phyloP scores from a whole-genome alignment of 2,797 vertebrate species.

The Girardinus metallicus region DNA sequence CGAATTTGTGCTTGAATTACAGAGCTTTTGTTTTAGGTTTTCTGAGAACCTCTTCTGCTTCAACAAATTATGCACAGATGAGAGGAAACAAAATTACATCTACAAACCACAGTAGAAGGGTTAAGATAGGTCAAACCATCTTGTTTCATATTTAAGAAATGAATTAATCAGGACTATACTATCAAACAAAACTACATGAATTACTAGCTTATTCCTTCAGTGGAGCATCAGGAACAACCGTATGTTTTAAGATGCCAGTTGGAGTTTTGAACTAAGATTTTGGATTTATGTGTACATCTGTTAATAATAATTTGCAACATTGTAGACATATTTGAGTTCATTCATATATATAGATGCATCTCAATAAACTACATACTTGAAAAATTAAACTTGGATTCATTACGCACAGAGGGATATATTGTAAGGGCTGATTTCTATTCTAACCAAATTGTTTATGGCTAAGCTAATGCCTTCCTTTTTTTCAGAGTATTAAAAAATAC shows the following conservation, averaged over 20 bases:
- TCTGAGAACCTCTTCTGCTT: background rate
- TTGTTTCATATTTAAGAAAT: slow-evolving; percentile 4
- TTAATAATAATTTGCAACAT: background rate
- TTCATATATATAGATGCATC: background rate
- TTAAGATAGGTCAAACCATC: background rate
- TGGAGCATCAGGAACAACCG: background rate
- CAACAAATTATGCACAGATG: background rate
- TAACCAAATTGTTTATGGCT: background rate
- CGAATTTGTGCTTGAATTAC: slow-evolving; percentile 11
- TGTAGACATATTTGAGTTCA: background rate
- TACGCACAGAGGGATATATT: background rate
- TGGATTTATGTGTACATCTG: background rate
- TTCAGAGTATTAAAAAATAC: background rate
- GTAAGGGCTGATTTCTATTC: background rate
- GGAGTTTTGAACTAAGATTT: background rate
- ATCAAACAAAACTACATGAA: background rate
- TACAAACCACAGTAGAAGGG: background rate
- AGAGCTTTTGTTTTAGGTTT: background rate
- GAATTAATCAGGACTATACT: background rate
- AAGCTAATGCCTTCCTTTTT: background rate
- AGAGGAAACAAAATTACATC: slow-evolving; percentile 7
- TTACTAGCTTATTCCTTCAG: slow-evolving; percentile 4
- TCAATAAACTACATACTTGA: background rate
- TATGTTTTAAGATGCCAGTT: background rate
- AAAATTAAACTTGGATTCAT: background rate